Conservation (phyloP, 2,797 vertebrate species). For the Anabas testudineus region DNA sequence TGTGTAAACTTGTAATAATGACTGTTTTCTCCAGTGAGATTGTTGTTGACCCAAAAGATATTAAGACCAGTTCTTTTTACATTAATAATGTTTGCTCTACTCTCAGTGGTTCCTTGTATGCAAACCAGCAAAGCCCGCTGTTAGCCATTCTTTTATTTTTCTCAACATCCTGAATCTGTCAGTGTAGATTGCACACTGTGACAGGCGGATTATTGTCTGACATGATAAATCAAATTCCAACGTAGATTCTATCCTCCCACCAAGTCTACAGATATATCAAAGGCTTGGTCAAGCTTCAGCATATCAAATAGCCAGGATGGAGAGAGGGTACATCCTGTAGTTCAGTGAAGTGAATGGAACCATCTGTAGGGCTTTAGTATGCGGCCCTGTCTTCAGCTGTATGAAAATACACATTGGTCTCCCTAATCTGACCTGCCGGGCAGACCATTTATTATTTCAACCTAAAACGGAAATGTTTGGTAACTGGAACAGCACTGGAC, state of each 20-base stretch:
- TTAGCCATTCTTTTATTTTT: constrained; percentile 13
- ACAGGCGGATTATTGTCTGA: constrained; percentile 51
- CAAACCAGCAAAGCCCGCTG: not conserved
- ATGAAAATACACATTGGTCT: constrained; percentile 74
- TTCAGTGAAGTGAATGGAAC: constrained; percentile 65
- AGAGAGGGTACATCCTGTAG: constrained; percentile 58
- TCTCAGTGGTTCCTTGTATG: constrained; percentile 4
- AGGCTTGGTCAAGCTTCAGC: constrained; percentile 51
- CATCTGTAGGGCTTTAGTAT: constrained; percentile 71
- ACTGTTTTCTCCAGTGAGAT: constrained; percentile 1
- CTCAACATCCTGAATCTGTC: constrained; percentile 4
- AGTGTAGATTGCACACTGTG: constrained; percentile 33
- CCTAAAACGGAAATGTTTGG: constrained; percentile 73
- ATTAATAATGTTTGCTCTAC: not conserved
- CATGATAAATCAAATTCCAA: constrained; percentile 47
- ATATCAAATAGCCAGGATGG: constrained; percentile 62
- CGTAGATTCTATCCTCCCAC: constrained; percentile 38
- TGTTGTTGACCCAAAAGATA: not conserved
- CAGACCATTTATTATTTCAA: constrained; percentile 76
- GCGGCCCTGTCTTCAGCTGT: constrained; percentile 59
- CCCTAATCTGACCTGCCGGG: constrained; percentile 64
- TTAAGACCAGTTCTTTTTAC: not conserved
- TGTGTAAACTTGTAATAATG: constrained; percentile 1
- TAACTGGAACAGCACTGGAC: constrained; percentile 63
- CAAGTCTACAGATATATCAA: constrained; percentile 42